Base-by-base conservation (phyloP, 35 echinoderm and acorn worm species). In the Heliocidaris erythrogramma region DNA sequence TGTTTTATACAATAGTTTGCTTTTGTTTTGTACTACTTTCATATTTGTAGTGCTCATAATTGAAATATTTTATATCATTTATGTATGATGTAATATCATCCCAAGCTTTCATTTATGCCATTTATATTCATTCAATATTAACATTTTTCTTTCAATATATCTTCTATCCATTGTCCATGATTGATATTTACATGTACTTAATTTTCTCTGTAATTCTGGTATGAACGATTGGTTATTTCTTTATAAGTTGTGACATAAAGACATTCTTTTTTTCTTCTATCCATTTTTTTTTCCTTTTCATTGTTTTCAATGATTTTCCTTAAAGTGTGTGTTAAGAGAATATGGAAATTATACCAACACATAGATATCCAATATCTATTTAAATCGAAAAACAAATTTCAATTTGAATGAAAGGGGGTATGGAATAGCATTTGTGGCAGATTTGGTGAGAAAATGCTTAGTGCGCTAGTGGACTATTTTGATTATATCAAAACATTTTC, bases 31-130 rank as follows among this genome's bases (percentile, higher is more conserved):
- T 78, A 56, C 7, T 78, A 21, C 65, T 78, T 78, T 78, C 65
- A 78, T 78, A n/a, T 78, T 78, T 78, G n/a, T 78, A 78, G n/a
- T 78, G 65, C 65, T 27, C 21, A 78, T 21, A 18, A 78, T 78
- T 78, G 65, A 78, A 78, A 78, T 78, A 78, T 78, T 78, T 78
- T 78, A n/a, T 78, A 78, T n/a, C 21, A 78, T 78, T 78, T 78
- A 27, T n/a, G 27, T 27, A 78, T 78, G 7, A 27, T n/a, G 27
- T 27, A 78, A 78, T 78, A 78, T 27, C n/a, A 78, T 78, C 65
- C 65, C 18, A 78, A 5, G 65, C 65, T 78, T 78, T 78, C 65
- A 78, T 78, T 78, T n/a, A 78, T 78, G 65, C 65, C 4, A 27
- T 78, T 78, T 24, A 7, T 78, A 78, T 78, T n/a, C 18, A 78